phyloP scores from a whole-genome alignment of 2,797 vertebrate genomes.

The Enteromius viviparus region DNA sequence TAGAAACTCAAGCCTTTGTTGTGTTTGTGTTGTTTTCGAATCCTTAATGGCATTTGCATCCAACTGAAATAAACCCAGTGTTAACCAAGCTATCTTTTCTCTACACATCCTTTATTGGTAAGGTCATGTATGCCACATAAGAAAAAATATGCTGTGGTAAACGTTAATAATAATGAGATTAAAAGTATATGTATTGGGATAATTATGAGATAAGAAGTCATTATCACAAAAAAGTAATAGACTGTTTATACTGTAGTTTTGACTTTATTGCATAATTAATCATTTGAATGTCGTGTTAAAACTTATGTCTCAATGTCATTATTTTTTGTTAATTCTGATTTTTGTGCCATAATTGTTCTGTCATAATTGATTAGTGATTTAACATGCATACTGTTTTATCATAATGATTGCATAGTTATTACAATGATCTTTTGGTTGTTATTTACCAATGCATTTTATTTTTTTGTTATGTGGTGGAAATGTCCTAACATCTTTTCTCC shows the following conservation, averaged over 20 bases:
- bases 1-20: too few species aligned
- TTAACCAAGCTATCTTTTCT: too few species aligned
- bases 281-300: neutral
- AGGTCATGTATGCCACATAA: too few species aligned
- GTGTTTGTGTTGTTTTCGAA: too few species aligned
- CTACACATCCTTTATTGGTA: too few species aligned
- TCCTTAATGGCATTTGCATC: too few species aligned
- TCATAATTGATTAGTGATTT: neutral
- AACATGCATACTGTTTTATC: neutral
- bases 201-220: too few species aligned
- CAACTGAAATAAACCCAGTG: too few species aligned
- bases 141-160: too few species aligned
- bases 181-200: too few species aligned
- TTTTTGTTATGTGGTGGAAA: constrained; percentile 11
- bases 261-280: neutral
- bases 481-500: neutral
- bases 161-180: too few species aligned
- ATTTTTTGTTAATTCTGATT: neutral
- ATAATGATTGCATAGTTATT: neutral
- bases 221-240: too few species aligned
- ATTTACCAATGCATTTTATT: neutral
- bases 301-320: neutral
- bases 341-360: neutral
- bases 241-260: neutral
- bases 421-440: neutral